phyloP scores from a whole-genome alignment of 2,888 invertebrate genomes.

The Hemithea aestivaria region DNA sequence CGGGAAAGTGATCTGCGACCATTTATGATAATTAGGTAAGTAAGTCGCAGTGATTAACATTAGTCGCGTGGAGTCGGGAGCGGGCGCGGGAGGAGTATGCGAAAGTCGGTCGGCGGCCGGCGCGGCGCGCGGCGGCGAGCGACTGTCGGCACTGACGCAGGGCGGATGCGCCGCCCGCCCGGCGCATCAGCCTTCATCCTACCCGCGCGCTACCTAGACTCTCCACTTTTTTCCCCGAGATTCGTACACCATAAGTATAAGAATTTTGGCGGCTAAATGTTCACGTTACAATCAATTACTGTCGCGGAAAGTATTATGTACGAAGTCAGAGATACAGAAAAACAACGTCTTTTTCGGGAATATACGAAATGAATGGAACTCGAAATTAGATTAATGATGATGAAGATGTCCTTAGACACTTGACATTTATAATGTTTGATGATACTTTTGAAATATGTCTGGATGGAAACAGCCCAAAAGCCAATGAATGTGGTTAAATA shows the following conservation, averaged over 20 bases:
- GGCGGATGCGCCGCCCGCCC: constrained; percentile 72
- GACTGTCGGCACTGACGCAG: constrained; percentile 72
- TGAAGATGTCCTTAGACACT: no score
- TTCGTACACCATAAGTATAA: constrained; percentile 30
- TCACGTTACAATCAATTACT: background rate
- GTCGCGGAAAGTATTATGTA: background rate
- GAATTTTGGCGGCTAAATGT: background rate
- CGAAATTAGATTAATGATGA: no score
- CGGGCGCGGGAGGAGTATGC: constrained; percentile 13
- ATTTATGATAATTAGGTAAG: constrained; percentile 12
- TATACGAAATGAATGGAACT: background rate
- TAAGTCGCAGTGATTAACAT: constrained; percentile 33
- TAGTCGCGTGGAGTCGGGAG: constrained; percentile 18
- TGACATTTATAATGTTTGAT: no score
- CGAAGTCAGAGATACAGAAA: no score
- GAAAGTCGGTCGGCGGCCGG: constrained; percentile 55
- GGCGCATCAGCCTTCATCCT: constrained; percentile 64
- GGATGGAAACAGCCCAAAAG: no score
- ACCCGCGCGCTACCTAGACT: constrained; percentile 7
- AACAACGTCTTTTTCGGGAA: no score
- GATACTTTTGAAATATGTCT: no score
- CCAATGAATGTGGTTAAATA: no score
- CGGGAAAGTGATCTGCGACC: background rate
- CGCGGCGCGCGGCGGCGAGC: constrained; percentile 72
- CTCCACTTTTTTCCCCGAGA: constrained; percentile 33